Evolutionary conservation across 2,888 invertebrate species (phyloP).

Genomic region (Polydesmus complanatus): DNA sequence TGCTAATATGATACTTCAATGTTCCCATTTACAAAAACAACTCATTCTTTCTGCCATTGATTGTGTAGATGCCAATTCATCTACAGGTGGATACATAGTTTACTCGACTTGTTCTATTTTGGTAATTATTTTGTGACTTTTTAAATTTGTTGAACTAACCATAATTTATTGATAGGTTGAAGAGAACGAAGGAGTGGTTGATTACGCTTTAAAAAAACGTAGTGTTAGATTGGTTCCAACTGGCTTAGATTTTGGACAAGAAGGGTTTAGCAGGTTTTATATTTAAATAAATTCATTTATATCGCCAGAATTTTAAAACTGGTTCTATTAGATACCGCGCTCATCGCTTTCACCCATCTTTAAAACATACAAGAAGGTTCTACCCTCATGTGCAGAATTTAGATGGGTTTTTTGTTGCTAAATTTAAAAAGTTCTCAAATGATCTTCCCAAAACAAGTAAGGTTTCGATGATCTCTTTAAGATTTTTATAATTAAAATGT

Average conservation of each 20-base stretch:
- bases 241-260: constrained; percentile 86
- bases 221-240: constrained; percentile 81
- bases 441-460: background rate
- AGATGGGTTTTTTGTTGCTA: constrained; percentile 99
- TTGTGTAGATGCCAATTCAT: constrained; percentile 78
- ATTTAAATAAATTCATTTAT: background rate
- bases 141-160: background rate
- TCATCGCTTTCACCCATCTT: constrained; percentile 67
- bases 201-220: constrained; percentile 84
- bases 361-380: constrained; percentile 76
- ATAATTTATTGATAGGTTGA: constrained; percentile 50
- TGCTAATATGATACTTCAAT: constrained; percentile 73
- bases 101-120: constrained; percentile 98
- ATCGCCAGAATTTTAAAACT: background rate
- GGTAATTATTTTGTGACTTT: constrained; percentile 31
- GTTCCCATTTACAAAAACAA: constrained; percentile 82
- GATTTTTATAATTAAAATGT: background rate
- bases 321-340: constrained; percentile 33
- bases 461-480: no score
- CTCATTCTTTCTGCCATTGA: constrained; percentile 92
- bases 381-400: constrained; percentile 98
- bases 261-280: constrained; percentile 72
- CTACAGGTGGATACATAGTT: constrained; percentile 85
- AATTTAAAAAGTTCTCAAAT: constrained; percentile 90
- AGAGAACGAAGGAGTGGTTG: constrained; percentile 95